phyloP scores from a whole-genome alignment of 2,113 vertebrate genomes.

The Vidua macroura region DNA sequence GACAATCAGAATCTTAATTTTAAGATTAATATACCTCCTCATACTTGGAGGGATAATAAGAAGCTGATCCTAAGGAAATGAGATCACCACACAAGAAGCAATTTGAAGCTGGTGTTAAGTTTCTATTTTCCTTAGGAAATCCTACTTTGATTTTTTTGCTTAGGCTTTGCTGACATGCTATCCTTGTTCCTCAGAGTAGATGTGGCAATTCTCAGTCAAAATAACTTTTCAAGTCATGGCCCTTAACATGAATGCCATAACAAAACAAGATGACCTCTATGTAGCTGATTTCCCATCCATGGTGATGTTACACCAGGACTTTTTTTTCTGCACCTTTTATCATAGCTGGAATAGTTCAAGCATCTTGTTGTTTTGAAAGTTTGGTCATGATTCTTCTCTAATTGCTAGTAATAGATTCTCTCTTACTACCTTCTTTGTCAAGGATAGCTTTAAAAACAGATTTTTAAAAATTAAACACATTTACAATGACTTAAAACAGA shows the following conservation, averaged over 20 bases:
- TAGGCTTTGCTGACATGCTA: neutral
- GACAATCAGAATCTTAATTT: neutral
- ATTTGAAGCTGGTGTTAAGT: neutral
- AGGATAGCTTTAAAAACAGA: neutral
- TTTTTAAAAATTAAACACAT: neutral
- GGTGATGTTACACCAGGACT: neutral
- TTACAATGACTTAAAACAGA: neutral
- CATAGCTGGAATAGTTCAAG: neutral
- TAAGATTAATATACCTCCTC: neutral
- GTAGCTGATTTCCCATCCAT: neutral
- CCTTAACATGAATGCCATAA: neutral
- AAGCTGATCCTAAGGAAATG: neutral
- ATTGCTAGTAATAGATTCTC: neutral
- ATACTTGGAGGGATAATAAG: neutral
- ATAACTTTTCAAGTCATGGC: neutral
- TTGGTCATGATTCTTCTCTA: neutral
- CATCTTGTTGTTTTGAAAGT: neutral
- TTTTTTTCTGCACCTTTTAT: neutral
- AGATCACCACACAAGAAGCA: neutral
- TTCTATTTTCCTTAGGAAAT: neutral
- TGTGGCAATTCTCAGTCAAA: neutral
- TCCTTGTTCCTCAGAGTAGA: neutral
- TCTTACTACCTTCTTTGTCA: neutral
- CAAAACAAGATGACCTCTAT: neutral
- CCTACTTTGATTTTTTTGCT: neutral